A percentile compares a stretch with the other conserved stretches of the same genome.
These are phyloP conservation scores for Microplitis demolitor DNA, from an alignment of 1,140 invertebrate genomes.

Conservation along the genomic window DNA sequence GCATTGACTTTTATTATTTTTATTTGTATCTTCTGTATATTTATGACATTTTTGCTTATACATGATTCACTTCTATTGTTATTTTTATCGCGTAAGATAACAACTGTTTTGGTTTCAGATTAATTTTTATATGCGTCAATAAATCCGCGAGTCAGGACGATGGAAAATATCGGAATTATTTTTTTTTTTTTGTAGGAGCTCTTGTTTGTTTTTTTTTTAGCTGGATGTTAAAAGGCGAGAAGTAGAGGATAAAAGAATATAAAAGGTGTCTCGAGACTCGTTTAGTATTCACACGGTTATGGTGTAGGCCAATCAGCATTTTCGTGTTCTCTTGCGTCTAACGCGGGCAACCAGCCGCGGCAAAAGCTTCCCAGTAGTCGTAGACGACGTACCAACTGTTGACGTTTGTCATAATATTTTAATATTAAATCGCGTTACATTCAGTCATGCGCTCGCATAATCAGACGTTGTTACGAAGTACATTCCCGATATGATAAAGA, in stretches of 20 bases:
- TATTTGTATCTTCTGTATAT: slow-evolving; percentile 3
- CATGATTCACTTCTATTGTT: slow-evolving; percentile 21
- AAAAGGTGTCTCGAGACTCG: slow-evolving; percentile 40
- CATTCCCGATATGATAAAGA: slow-evolving; percentile 10
- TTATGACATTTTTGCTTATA: slow-evolving; percentile 13
- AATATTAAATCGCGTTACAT: slow-evolving; percentile 63
- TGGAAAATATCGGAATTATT: not conserved
- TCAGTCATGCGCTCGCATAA: slow-evolving; percentile 62
- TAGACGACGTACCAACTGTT: slow-evolving; percentile 51
- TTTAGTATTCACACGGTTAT: slow-evolving; percentile 58
- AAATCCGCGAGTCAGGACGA: slow-evolving; percentile 1
- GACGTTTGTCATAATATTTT: slow-evolving; percentile 65
- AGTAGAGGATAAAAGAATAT: slow-evolving; percentile 3
- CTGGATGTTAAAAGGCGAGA: slow-evolving; percentile 11
- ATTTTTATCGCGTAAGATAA: slow-evolving; percentile 24
- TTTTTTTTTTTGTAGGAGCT: slow-evolving; percentile 1
- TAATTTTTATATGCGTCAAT: slow-evolving; percentile 15
- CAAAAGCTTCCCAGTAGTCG: not conserved
- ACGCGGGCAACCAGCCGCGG: too few relatives aligned
- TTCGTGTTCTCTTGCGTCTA: slow-evolving; percentile 43
- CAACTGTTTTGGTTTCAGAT: not conserved
- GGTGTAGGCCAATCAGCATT: slow-evolving; percentile 53
- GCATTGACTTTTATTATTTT: not conserved
- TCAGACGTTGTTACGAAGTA: slow-evolving; percentile 51
- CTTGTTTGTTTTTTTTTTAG: too few relatives aligned